phyloP scores from a whole-genome alignment of 2,888 invertebrate genomes.

The Tromatobia lineatoria region DNA sequence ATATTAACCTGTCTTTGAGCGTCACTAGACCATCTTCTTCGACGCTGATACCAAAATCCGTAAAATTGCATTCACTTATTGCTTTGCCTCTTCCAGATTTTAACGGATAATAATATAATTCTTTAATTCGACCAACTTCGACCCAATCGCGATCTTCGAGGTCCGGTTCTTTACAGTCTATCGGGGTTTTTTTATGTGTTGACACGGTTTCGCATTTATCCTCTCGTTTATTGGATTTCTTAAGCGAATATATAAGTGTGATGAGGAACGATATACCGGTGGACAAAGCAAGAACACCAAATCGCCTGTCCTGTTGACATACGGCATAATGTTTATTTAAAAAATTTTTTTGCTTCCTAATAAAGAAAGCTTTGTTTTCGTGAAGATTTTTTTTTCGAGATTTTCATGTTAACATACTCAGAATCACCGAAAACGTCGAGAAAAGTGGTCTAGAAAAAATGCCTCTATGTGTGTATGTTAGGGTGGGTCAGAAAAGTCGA shows the following conservation, averaged over 20 bases:
- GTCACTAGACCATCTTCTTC: constrained; percentile 67
- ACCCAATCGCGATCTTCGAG: constrained; percentile 78
- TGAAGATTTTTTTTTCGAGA: no score
- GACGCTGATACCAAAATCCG: constrained; percentile 80
- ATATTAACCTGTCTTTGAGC: constrained; percentile 78
- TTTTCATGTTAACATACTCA: no score
- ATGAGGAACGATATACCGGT: constrained; percentile 22
- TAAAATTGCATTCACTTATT: constrained; percentile 79
- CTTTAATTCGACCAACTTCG: constrained; percentile 81
- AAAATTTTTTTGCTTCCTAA: background rate
- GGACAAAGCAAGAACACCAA: constrained; percentile 22
- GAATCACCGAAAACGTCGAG: no score
- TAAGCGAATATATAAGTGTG: constrained; percentile 34
- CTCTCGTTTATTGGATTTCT: constrained; percentile 1
- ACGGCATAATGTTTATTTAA: background rate
- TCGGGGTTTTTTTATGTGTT: background rate
- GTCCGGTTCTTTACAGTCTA: constrained; percentile 1
- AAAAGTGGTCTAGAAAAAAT: no score
- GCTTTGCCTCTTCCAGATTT: constrained; percentile 84
- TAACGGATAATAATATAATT: constrained; percentile 83
- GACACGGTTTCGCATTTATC: background rate
- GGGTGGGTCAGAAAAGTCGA: no score
- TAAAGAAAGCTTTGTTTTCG: no score
- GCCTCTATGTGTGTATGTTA: no score
- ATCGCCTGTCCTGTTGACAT: constrained; percentile 25